Base-by-base conservation (phyloP, 2,113 vertebrate species). In the Oreochromis aureus region DNA sequence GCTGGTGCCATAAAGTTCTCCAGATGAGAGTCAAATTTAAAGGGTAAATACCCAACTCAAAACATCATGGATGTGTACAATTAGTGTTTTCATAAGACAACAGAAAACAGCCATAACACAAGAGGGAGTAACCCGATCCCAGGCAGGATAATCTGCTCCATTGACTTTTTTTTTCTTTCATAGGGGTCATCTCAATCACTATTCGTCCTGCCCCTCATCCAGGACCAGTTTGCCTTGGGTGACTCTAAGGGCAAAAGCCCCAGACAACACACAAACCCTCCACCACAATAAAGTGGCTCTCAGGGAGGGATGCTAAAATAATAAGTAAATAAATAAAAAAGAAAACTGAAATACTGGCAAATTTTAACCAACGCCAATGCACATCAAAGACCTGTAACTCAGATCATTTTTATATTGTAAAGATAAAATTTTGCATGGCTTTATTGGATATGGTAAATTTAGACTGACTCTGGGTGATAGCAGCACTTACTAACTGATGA, bases 351-450 rank as follows among this genome's bases (percentile, higher is more conserved):
- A 39, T 66, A 39, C 1, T 66, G 10, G 4, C 10, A 39, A 1
- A 13, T 39, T 5, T 66, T 22, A 13, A 69, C 63, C 34, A 39
- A 22, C 63, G 8, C 63, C 19, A 69, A 22, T 1, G 34, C 19
- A 69, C 4, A 39, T 69, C 19, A n/a, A 71, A 44, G 36, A 41
- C n/a, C 36, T 71, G 66, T 44, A 71, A 44, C 66, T 10, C n/a
- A 6, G 66, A 24, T 5, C 13, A 2, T 24, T 44, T 63, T 71
- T 41, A 71, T 41, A 71, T 71, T 69, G n/a, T 71, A 15, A 4
- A 44, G n/a, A 0, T 71, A 71, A 16, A 1, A 0, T 10, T 44
- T 71, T 46, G 39, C 39, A 27, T 44, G 39, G 36, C 0, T 44
- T 46, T 24, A 27, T 24, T 71, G n/a, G n/a, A 71, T 71, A 6